Evolutionary conservation across 2,797 vertebrate genomes (phyloP).

Genomic region (Lindbergichthys nudifrons): DNA sequence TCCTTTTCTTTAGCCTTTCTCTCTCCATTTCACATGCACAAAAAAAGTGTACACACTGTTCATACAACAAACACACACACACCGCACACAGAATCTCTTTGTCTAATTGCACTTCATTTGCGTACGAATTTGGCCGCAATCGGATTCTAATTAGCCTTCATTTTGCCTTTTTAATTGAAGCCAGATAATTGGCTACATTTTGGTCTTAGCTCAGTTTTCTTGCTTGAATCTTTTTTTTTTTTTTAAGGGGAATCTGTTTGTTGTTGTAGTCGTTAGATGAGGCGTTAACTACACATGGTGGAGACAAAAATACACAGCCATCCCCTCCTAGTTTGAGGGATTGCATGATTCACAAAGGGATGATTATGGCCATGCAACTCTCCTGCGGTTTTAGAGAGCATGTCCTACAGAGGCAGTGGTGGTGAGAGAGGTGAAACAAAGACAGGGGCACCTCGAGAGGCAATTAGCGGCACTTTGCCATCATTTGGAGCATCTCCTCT

Average conservation of each 20-base stretch:
- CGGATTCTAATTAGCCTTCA: constrained; percentile 41
- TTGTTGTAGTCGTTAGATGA: constrained; percentile 1
- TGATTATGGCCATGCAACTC: constrained; percentile 46
- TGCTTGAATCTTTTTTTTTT: constrained; percentile 6
- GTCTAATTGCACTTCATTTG: constrained; percentile 30
- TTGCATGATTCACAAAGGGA: constrained; percentile 40
- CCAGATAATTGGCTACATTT: constrained; percentile 32
- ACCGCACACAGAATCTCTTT: constrained; percentile 21
- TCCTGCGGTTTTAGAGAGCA: constrained; percentile 39
- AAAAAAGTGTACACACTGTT: neutral
- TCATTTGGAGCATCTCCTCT: constrained; percentile 66
- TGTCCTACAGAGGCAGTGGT: constrained; percentile 37
- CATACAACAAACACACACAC: neutral
- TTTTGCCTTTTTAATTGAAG: constrained; percentile 13
- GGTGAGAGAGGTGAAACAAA: constrained; percentile 53
- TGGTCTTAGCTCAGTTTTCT: constrained; percentile 17
- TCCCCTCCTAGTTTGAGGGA: constrained; percentile 4
- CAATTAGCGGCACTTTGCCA: constrained; percentile 69
- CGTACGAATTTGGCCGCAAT: constrained; percentile 25
- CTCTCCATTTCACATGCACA: neutral
- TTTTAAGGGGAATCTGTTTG: constrained; percentile 18
- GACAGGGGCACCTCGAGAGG: constrained; percentile 67
- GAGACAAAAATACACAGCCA: neutral
- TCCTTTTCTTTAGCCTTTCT: neutral
- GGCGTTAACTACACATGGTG: constrained; percentile 5